Evolutionary conservation across 2,113 vertebrate genomes (phyloP).

Genomic region (Amia ocellicauda): DNA sequence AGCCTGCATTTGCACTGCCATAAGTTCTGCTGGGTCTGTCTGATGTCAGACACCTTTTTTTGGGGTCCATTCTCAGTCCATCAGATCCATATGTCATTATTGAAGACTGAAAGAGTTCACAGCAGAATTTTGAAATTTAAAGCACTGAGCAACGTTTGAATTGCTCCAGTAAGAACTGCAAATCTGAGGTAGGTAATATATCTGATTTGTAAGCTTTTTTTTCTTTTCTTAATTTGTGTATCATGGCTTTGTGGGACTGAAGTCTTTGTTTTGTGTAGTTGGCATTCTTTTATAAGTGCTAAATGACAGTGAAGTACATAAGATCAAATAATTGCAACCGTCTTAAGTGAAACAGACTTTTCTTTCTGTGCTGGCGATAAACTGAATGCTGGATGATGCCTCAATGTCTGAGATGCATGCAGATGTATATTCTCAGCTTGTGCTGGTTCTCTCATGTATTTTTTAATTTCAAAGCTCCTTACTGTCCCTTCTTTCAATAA

Average conservation of each 20-base stretch:
- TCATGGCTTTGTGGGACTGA: not conserved
- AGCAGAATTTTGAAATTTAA: not conserved
- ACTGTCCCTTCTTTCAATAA: not conserved
- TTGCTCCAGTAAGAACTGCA: not conserved
- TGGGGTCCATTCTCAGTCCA: not conserved
- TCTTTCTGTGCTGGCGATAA: conserved; percentile 48
- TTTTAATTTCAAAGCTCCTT: not conserved
- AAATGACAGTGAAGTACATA: conserved; percentile 66
- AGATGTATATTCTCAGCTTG: too few species aligned
- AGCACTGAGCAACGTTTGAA: not conserved
- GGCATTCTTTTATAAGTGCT: too few species aligned
- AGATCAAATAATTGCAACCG: conserved; percentile 61
- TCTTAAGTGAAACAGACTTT: conserved; percentile 68
- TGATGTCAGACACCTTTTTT: not conserved
- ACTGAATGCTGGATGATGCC: too few species aligned
- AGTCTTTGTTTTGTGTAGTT: too few species aligned
- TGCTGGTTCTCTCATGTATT: too few species aligned
- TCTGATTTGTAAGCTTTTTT: too few species aligned
- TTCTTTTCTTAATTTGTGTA: not conserved
- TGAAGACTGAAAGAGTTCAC: not conserved
- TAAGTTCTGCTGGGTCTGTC: conserved; percentile 3
- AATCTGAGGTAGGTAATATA: not conserved
- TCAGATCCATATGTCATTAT: not conserved
- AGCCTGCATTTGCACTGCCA: conserved; percentile 13
- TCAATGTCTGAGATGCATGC: too few species aligned